These are phyloP conservation scores for Strigamia transsilvanica DNA, from an alignment of 2,888 invertebrate genomes.

Conservation along the genomic window DNA sequence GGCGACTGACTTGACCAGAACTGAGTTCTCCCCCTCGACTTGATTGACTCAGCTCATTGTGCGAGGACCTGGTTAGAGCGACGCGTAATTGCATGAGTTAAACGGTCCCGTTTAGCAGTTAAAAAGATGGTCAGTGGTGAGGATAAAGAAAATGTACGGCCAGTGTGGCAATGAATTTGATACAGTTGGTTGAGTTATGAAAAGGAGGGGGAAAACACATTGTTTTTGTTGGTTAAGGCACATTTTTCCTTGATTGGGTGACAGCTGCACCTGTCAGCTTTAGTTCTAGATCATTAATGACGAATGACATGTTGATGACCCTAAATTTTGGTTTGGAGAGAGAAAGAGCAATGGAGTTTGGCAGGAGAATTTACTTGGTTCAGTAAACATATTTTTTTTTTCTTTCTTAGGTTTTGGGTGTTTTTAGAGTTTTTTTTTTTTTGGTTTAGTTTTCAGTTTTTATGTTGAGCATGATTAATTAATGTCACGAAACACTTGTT, in stretches of 20 bases:
- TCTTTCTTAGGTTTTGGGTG: not conserved
- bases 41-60: constrained; percentile 26
- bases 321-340: constrained; percentile 11
- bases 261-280: constrained; percentile 45
- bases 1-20: constrained; percentile 20
- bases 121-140: too few relatives aligned
- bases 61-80: not conserved
- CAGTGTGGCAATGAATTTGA: not conserved
- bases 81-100: constrained; percentile 11
- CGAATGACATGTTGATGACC: constrained; percentile 39
- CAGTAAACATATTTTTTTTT: not conserved
- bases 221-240: constrained; percentile 27
- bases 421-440: not conserved
- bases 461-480: not conserved
- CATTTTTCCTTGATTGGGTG: not conserved
- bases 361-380: not conserved
- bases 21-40: not conserved
- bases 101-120: constrained; percentile 4
- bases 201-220: not conserved
- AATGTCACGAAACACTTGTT: not conserved
- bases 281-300: constrained; percentile 45
- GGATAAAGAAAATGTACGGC: not conserved
- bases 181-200: not conserved
- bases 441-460: not conserved
- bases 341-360: not conserved